Base-by-base conservation (phyloP, 2,113 vertebrate genomes). In the Gymnocephalus cernua region DNA sequence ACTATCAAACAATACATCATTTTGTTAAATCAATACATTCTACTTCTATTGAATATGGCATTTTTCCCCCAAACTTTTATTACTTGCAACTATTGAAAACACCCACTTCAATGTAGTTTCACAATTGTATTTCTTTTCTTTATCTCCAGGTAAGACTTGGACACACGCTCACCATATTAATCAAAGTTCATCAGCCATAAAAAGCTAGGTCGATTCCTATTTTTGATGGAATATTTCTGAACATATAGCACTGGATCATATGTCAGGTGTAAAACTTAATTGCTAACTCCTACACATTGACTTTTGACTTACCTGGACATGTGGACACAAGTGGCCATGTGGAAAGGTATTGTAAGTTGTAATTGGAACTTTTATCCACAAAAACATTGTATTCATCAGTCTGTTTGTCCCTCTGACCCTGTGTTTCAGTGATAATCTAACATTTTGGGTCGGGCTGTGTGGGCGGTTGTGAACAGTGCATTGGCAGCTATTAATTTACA, bases 261-360 rank as follows among this genome's bases (percentile, higher is more conserved):
- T 81, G 69, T 35, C 25, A 53, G 27, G 11, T 50, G 45, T 23
- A 57, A 54, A 50, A 48, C 62, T 79, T 50, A n/a, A 45, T 16
- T 27, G 23, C 47, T 6, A 15, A n/a, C 59, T 62, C 68, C 62
- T 19, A 63, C 68, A 64, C n/a, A 10, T 0, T 63, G 51, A 76
- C 48, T 58, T 57, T n/a, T 72, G 41, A 76, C 47, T 80, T n/a
- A 76, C 3, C 16, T 56, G 47, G 78, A 41, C 44, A 58, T 71
- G 11, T 38, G 23, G 25, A 64, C 32, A 65, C 25, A 41, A 47
- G 35, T 29, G 35, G 25, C n/a, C 44, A 19, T 56, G 27, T 59
- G 44, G 63, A 59, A 44, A 57, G 4, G 2, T n/a, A n/a, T 6
- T 44, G 13, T 6, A 19, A 54, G 19, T 57, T 25, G 2, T 13